Percentiles rank a stretch among this genome's conserved stretches.
Conservation (phyloP, 2,797 vertebrate genomes). For the Argentina silus region DNA sequence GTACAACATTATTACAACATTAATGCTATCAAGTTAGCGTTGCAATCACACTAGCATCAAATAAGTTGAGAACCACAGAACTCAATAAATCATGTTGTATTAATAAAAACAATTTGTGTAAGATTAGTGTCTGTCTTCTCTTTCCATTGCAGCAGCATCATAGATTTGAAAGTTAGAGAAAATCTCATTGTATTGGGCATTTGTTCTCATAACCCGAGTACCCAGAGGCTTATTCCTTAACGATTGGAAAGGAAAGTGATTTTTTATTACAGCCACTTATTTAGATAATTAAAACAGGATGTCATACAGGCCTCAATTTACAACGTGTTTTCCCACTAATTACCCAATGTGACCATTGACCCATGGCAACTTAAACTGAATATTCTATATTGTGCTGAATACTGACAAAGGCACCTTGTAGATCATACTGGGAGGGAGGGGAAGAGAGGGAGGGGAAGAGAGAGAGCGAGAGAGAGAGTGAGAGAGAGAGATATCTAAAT, state of each 20-base stretch:
- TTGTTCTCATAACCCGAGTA: slow-evolving; percentile 33
- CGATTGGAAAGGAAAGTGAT: slow-evolving; percentile 32
- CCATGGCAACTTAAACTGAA: slow-evolving; percentile 11
- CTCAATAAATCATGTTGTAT: slow-evolving; percentile 16
- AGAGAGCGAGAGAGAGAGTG: not conserved
- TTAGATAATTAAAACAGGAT: slow-evolving; percentile 31
- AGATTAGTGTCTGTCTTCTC: slow-evolving; percentile 13
- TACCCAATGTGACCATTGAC: slow-evolving; percentile 35
- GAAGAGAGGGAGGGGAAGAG: not conserved
- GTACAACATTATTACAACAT: not conserved
- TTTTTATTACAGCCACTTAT: slow-evolving; percentile 21
- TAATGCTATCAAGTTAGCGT: not conserved
- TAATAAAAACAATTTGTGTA: slow-evolving; percentile 17
- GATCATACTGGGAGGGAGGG: not conserved
- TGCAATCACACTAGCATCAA: slow-evolving; percentile 3
- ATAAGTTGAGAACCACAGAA: slow-evolving; percentile 11
- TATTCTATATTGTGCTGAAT: not conserved
- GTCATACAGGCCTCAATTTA: slow-evolving; percentile 37
- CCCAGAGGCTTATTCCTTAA: slow-evolving; percentile 25
- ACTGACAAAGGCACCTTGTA: slow-evolving; percentile 24
- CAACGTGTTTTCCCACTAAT: slow-evolving; percentile 35
- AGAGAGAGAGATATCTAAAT: not conserved
- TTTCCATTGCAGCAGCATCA: slow-evolving; percentile 16
- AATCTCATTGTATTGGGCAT: slow-evolving; percentile 28
- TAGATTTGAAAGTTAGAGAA: slow-evolving; percentile 1